Evolutionary conservation across 2,888 invertebrate genomes (phyloP).

Genomic region (Orthosia cruda): DNA sequence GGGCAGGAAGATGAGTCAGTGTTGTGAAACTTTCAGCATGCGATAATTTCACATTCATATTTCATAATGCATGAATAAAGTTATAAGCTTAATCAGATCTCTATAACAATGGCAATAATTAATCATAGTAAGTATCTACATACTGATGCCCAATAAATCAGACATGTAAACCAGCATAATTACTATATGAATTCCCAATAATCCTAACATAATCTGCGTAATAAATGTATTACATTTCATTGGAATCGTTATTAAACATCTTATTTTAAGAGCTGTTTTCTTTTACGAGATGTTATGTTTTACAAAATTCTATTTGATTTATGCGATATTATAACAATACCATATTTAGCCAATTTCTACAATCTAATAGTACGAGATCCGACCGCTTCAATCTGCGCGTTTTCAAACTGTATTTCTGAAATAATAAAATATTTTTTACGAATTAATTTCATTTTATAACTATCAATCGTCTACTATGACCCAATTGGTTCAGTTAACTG

Average conservation of each 20-base stretch:
- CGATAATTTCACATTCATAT: too few relatives aligned
- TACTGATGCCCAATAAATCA: conserved; percentile 38
- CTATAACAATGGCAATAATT: conserved; percentile 17
- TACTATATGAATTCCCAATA: conserved; percentile 44
- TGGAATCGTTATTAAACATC: conserved; percentile 26
- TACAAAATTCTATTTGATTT: conserved; percentile 31
- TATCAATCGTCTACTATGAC: too few relatives aligned
- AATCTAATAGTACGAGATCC: background rate
- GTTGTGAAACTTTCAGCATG: background rate
- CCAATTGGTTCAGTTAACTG: too few relatives aligned
- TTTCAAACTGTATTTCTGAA: too few relatives aligned
- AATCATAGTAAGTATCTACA: conserved; percentile 11
- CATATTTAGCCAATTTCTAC: conserved; percentile 36
- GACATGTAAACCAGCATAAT: conserved; percentile 45
- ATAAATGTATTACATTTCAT: conserved; percentile 45
- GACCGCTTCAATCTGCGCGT: too few relatives aligned
- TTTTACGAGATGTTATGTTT: conserved; percentile 20
- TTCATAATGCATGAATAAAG: background rate
- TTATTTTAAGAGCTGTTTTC: too few relatives aligned
- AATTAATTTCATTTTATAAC: too few relatives aligned
- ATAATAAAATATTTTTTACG: too few relatives aligned
- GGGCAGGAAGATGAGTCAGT: too few relatives aligned
- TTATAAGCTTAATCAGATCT: conserved; percentile 10
- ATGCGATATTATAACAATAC: conserved; percentile 31
- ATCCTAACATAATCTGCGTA: conserved; percentile 29